phyloP scores from a whole-genome alignment of 2,888 invertebrate genomes.

The Trichogramma evanescens region DNA sequence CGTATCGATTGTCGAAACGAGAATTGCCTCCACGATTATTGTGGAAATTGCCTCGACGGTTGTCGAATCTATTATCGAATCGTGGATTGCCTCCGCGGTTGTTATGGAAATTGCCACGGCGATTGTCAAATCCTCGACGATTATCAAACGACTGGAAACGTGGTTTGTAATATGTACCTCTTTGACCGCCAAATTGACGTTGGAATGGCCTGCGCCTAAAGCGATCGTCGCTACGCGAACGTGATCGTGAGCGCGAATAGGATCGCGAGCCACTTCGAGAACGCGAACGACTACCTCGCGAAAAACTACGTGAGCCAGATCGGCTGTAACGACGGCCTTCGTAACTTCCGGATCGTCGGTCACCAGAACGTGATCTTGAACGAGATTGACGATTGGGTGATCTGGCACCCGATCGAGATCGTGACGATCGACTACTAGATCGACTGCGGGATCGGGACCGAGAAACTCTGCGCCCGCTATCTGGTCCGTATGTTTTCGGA shows the following conservation, averaged over 20 bases:
- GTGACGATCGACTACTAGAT: conserved; percentile 61
- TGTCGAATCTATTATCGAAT: conserved; percentile 38
- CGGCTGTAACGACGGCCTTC: conserved; percentile 42
- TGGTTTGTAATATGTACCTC: conserved; percentile 71
- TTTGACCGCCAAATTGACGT: conserved; percentile 32
- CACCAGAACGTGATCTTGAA: conserved; percentile 45
- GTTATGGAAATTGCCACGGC: conserved; percentile 44
- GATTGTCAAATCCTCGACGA: conserved; percentile 48
- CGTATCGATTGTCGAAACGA: conserved; percentile 27
- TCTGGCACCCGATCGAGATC: conserved; percentile 60
- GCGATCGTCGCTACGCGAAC: conserved; percentile 47
- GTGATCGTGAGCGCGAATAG: conserved; percentile 55
- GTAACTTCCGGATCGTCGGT: conserved; percentile 43
- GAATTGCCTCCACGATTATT: conserved; percentile 37
- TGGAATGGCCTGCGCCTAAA: conserved; percentile 35
- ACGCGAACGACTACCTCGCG: conserved; percentile 40
- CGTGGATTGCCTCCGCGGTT: conserved; percentile 33
- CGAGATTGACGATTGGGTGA: conserved; percentile 55
- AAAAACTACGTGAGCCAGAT: conserved; percentile 41
- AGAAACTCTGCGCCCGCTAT: not conserved
- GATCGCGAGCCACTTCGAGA: conserved; percentile 51
- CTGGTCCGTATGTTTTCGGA: not conserved
- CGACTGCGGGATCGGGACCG: conserved; percentile 46
- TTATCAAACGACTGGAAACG: conserved; percentile 63
- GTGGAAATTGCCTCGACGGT: conserved; percentile 31